Percentiles rank a stretch among this genome's conserved stretches.
Conservation (phyloP, 2,888 invertebrate species). For the Orthonychiurus folsomi region DNA sequence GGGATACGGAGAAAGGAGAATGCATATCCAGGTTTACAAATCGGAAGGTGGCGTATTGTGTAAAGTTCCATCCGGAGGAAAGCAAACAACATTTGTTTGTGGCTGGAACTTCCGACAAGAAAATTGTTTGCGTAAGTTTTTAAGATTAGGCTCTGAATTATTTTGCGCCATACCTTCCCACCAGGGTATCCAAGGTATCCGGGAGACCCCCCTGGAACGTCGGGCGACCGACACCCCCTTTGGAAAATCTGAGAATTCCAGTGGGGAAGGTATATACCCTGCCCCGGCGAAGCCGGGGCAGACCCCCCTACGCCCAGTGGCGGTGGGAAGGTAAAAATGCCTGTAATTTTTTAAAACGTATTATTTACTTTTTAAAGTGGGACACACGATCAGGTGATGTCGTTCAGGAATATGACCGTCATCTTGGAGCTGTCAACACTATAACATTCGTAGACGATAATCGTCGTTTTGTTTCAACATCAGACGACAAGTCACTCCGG, state of each 20-base stretch:
- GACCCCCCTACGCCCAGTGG: too few relatives aligned
- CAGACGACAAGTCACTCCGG: slow-evolving; percentile 95
- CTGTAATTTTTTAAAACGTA: slow-evolving; percentile 13
- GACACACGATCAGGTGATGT: slow-evolving; percentile 89
- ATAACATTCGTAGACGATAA: slow-evolving; percentile 99
- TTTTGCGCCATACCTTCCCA: neutral
- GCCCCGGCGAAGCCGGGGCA: too few relatives aligned
- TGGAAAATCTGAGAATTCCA: too few relatives aligned
- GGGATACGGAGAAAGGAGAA: slow-evolving; percentile 96
- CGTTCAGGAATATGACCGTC: slow-evolving; percentile 96
- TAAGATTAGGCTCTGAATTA: neutral
- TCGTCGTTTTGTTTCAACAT: slow-evolving; percentile 93
- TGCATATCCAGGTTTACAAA: slow-evolving; percentile 82
- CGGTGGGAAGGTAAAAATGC: slow-evolving; percentile 3
- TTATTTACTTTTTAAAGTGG: slow-evolving; percentile 57
- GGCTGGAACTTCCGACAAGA: slow-evolving; percentile 97
- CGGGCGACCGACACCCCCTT: too few relatives aligned
- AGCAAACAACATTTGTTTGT: slow-evolving; percentile 97
- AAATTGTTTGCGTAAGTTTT: slow-evolving; percentile 87
- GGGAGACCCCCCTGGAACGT: neutral
- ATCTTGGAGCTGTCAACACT: slow-evolving; percentile 95
- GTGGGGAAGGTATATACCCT: too few relatives aligned
- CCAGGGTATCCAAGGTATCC: too few relatives aligned
- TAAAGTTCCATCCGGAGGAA: slow-evolving; percentile 93
- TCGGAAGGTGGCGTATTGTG: slow-evolving; percentile 94